phyloP scores from a whole-genome alignment of 1,140 invertebrate genomes.

The Mesaphorura yosii region DNA sequence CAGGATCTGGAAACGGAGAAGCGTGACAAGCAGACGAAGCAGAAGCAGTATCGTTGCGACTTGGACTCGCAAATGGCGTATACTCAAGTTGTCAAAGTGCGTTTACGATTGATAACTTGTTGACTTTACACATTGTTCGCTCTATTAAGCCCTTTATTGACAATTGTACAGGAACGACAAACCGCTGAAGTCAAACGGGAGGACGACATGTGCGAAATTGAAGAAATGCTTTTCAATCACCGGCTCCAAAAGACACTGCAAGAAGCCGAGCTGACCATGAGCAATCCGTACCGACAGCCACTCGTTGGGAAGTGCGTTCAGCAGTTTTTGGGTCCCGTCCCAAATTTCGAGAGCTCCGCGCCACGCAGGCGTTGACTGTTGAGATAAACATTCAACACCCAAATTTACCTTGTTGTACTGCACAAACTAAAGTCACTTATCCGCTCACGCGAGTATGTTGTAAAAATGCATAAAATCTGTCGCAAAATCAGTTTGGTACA shows the following conservation, averaged over 20 bases:
- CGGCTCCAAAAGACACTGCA: constrained; percentile 16
- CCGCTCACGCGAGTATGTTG: no score
- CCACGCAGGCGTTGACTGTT: no score
- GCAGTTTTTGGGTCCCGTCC: constrained; percentile 15
- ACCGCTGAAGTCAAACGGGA: constrained; percentile 8
- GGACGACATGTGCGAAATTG: constrained; percentile 17
- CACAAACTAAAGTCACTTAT: no score
- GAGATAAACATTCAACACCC: no score
- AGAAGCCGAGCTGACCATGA: constrained; percentile 5
- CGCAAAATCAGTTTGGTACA: no score
- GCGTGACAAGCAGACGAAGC: not conserved
- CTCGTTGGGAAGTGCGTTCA: constrained; percentile 13
- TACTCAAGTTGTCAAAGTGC: constrained; percentile 7
- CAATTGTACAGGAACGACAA: constrained; percentile 12
- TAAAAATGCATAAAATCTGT: no score
- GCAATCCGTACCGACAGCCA: constrained; percentile 18
- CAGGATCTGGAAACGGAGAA: constrained; percentile 21
- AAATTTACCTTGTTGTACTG: no score
- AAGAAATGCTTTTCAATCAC: constrained; percentile 21
- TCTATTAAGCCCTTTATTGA: constrained; percentile 5
- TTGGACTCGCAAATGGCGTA: constrained; percentile 22
- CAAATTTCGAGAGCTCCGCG: no score
- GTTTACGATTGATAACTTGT: not conserved
- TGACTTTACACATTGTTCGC: not conserved
- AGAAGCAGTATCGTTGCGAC: constrained; percentile 16